phyloP scores from a whole-genome alignment of 2,888 invertebrate genomes.

The Phoenoteleia sp. region DNA sequence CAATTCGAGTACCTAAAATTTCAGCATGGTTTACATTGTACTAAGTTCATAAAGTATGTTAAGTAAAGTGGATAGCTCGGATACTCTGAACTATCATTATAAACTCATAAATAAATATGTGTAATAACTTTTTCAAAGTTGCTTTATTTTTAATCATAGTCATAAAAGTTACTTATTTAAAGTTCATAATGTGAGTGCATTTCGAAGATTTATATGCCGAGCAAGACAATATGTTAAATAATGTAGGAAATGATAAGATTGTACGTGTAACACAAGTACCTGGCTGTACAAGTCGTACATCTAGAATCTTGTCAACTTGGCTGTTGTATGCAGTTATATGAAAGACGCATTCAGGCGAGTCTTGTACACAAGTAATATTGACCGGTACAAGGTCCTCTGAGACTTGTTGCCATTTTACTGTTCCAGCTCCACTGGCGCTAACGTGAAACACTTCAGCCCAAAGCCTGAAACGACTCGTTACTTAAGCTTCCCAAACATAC shows the following conservation, averaged over 20 bases:
- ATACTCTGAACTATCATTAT: background rate
- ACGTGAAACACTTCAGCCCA: conserved; percentile 99
- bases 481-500: conserved; percentile 57
- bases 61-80: background rate
- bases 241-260: conserved; percentile 5
- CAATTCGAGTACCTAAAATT: conserved; percentile 95
- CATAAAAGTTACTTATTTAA: conserved; percentile 33
- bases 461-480: conserved; percentile 89
- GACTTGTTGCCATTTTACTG: conserved; percentile 99
- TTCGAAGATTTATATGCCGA: background rate
- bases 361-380: conserved; percentile 99
- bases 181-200: conserved; percentile 21
- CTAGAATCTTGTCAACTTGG: conserved; percentile 99
- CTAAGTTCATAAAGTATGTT: too few species aligned
- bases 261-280: too few species aligned
- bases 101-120: background rate
- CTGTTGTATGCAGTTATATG: conserved; percentile 99
- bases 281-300: conserved; percentile 98
- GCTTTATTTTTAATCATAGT: conserved; percentile 23
- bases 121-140: background rate
- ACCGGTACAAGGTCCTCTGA: conserved; percentile 99
- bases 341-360: conserved; percentile 98
- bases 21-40: too few species aligned
- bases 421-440: conserved; percentile 96
- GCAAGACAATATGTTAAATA: conserved; percentile 21